phyloP scores from a whole-genome alignment of 2,888 invertebrate genomes.

The Ophion obscuratus region DNA sequence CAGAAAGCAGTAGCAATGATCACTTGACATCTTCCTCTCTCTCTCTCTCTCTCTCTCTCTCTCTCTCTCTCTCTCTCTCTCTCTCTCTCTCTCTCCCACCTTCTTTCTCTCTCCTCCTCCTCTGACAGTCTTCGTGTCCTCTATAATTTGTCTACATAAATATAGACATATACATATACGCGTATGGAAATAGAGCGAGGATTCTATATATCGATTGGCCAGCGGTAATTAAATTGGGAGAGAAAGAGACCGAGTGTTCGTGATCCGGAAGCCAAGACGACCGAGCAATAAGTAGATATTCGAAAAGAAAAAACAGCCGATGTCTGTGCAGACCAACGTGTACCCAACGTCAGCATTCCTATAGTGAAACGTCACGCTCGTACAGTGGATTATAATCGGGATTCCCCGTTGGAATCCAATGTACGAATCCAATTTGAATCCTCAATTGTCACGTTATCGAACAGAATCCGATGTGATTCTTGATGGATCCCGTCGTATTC shows the following conservation, averaged over 20 bases:
- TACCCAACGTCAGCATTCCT: too few species aligned
- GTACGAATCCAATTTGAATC: too few species aligned
- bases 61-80: constrained; percentile 21
- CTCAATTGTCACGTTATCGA: too few species aligned
- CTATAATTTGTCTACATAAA: constrained; percentile 30
- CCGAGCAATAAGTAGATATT: not conserved
- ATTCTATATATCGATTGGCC: constrained; percentile 23
- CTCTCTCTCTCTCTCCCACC: not conserved
- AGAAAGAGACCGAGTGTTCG: constrained; percentile 22
- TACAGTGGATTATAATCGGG: too few species aligned
- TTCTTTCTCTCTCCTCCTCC: not conserved
- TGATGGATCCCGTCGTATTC: too few species aligned
- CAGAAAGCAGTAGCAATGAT: constrained; percentile 57
- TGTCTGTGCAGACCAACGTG: too few species aligned
- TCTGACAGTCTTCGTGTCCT: constrained; percentile 22
- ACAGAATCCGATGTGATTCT: too few species aligned
- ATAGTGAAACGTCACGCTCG: too few species aligned
- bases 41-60: constrained; percentile 33
- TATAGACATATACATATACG: constrained; percentile 6
- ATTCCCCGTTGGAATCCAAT: too few species aligned
- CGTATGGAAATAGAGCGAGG: constrained; percentile 19
- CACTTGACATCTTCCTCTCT: constrained; percentile 57
- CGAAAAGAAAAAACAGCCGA: not conserved
- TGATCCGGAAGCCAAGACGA: constrained; percentile 23
- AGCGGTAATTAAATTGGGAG: constrained; percentile 40